Evolutionary conservation across 2,888 invertebrate genomes (phyloP).

Genomic region (Ectemnius cavifrons): DNA sequence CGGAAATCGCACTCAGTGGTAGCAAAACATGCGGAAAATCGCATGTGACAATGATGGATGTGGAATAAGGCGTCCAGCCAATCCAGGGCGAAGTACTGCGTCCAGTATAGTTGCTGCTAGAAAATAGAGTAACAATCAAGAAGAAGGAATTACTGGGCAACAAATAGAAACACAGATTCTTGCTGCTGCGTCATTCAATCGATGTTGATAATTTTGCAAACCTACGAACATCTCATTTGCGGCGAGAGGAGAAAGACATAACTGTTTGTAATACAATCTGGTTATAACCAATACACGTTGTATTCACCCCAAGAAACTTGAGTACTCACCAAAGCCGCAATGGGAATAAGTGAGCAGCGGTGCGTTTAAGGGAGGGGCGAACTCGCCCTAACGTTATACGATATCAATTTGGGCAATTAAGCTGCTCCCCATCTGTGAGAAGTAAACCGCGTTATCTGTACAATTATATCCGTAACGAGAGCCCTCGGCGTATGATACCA

Average conservation of each 20-base stretch:
- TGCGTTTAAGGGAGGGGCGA: constrained; percentile 19
- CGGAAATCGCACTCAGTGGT: constrained; percentile 11
- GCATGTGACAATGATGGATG: constrained; percentile 57
- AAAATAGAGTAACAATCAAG: constrained; percentile 39
- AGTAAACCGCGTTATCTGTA: constrained; percentile 69
- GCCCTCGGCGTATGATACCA: constrained; percentile 27
- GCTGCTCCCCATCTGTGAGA: constrained; percentile 65
- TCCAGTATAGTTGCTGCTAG: constrained; percentile 18
- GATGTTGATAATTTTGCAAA: neutral
- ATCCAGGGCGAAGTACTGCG: constrained; percentile 41
- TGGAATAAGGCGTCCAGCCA: constrained; percentile 42
- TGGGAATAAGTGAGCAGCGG: constrained; percentile 10
- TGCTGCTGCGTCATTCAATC: neutral
- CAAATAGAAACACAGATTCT: neutral
- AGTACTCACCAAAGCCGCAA: no score
- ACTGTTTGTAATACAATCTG: no score
- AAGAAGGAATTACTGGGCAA: constrained; percentile 15
- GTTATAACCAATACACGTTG: no score
- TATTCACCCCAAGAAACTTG: no score
- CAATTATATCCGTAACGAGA: constrained; percentile 62
- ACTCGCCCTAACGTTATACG: constrained; percentile 38
- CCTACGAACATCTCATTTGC: no score
- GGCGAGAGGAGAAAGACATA: no score
- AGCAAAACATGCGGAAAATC: constrained; percentile 43
- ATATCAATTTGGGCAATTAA: constrained; percentile 74